phyloP scores from a whole-genome alignment of 1,140 invertebrate genomes.

The Calycopis cecrops region DNA sequence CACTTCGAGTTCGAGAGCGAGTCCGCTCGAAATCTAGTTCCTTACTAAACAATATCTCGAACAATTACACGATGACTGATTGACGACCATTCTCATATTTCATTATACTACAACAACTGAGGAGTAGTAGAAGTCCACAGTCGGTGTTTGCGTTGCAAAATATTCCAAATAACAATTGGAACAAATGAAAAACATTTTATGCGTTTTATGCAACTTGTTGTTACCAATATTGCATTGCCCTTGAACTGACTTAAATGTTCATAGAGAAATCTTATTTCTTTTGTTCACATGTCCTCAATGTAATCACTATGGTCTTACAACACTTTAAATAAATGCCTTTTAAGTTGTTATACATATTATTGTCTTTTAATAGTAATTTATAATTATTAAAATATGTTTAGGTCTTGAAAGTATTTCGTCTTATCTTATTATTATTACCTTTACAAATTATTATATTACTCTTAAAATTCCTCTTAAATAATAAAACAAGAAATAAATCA shows the following conservation, averaged over 20 bases:
- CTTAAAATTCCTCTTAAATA: no score
- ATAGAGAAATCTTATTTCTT: constrained; percentile 11
- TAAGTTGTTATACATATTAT: no score
- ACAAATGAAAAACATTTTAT: constrained; percentile 17
- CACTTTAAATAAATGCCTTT: no score
- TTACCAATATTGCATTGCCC: constrained; percentile 27
- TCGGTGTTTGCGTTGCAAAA: neutral
- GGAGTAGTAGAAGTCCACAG: no score
- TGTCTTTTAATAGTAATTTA: neutral
- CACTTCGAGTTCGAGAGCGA: constrained; percentile 53
- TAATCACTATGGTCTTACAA: neutral
- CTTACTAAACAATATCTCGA: constrained; percentile 50
- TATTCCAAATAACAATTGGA: neutral
- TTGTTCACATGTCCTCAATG: constrained; percentile 11
- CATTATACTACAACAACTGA: no score
- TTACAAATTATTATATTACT: no score
- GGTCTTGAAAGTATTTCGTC: no score
- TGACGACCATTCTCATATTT: constrained; percentile 21
- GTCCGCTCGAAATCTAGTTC: constrained; percentile 55
- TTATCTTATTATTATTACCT: no score
- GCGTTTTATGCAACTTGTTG: constrained; percentile 4
- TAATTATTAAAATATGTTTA: no score
- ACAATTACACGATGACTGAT: constrained; percentile 41
- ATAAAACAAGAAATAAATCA: no score
- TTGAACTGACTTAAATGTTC: constrained; percentile 35